Percentiles rank a stretch among this genome's conserved stretches.
Evolutionary conservation across 2,113 vertebrate genomes (phyloP).

Genomic region (Cercocebus atys): DNA sequence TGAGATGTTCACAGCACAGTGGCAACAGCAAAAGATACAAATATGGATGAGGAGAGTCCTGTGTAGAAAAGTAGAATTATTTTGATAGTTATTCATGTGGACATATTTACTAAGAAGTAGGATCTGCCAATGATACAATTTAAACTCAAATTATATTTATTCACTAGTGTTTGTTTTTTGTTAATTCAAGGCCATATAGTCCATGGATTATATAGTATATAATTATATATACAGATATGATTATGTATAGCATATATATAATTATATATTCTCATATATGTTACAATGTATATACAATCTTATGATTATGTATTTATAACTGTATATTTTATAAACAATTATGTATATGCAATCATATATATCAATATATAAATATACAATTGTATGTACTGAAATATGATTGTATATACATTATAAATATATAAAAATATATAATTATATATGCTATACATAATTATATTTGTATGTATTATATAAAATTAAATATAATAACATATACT

Average conservation of each 20-base stretch:
- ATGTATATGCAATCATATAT: background rate
- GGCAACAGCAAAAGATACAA: background rate
- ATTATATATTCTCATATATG: background rate
- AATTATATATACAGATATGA: background rate
- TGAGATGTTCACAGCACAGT: background rate
- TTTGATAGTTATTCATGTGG: background rate
- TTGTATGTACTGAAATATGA: background rate
- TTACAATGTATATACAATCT: background rate
- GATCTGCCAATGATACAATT: background rate
- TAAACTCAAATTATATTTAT: background rate
- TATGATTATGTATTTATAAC: background rate
- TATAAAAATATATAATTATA: background rate
- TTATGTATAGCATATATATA: background rate
- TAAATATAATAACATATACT: background rate
- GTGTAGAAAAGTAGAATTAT: background rate
- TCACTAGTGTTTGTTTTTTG: background rate
- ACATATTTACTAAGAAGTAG: background rate
- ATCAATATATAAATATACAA: background rate
- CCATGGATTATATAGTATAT: background rate
- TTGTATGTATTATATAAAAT: background rate
- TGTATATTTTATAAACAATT: background rate
- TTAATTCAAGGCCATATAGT: background rate
- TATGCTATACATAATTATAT: background rate
- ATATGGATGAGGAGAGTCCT: background rate
- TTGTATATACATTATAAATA: background rate